Conservation (phyloP, 2,888 invertebrate species). For the Emesis furor region DNA sequence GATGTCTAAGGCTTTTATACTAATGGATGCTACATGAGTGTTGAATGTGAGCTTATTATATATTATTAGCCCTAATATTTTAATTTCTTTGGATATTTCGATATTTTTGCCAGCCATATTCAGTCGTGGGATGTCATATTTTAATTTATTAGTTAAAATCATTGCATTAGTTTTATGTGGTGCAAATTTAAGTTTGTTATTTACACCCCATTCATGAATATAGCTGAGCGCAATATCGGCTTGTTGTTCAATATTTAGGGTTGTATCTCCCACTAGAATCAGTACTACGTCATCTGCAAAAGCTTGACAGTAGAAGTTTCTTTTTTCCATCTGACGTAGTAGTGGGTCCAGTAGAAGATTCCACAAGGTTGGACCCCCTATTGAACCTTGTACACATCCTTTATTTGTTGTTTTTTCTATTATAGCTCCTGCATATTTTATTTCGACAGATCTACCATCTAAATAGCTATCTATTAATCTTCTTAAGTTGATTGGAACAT, state of each 20-base stretch:
- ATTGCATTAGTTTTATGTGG: background rate
- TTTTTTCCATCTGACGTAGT: background rate
- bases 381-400: too few species aligned
- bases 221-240: background rate
- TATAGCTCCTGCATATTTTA: too few species aligned
- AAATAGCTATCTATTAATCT: too few species aligned
- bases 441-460: too few species aligned
- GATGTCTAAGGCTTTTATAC: too few species aligned
- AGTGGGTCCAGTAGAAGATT: too few species aligned
- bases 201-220: background rate
- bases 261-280: background rate
- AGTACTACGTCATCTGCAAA: slow-evolving; percentile 22
- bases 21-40: slow-evolving; percentile 25
- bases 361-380: too few species aligned
- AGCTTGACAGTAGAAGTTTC: background rate
- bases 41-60: slow-evolving; percentile 38
- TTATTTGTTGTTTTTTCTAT: too few species aligned
- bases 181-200: slow-evolving; percentile 4
- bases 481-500: too few species aligned
- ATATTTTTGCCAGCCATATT: background rate
- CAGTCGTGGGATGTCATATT: slow-evolving; percentile 13
- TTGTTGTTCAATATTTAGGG: background rate
- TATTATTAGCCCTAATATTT: slow-evolving; percentile 31
- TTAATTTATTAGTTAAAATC: background rate
- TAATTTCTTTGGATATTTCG: slow-evolving; percentile 2